Evolutionary conservation across 2,113 vertebrate species (phyloP), one percentile per base, ranked within the genome.

Genomic region (Colinus virginianus): DNA sequence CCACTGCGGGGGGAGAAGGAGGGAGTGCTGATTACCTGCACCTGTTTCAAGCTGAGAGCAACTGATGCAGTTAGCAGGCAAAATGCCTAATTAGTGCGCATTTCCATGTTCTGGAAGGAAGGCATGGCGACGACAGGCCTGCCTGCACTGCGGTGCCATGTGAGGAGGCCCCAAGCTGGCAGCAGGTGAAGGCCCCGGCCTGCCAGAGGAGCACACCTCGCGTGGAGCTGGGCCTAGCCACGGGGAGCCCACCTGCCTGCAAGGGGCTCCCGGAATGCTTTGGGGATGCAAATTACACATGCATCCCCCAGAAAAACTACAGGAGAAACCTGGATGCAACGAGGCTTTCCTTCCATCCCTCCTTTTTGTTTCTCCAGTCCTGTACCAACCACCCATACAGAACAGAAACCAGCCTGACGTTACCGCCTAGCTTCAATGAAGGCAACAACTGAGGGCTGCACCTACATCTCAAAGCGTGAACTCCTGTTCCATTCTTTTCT

Each of bases 81-180:
- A 88, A 89, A 93, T 1, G 71, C 64, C 76, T 96, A 46, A 89
- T 83, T 67, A 84, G 56, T 89, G 38, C 0, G 0, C 71, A 71
- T 87, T 85, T 88, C 71, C 87, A 77, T 89, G 87, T 91, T 89
- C 75, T 87, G 34, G 71, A 83, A 58, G 59, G 81, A 84, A 86
- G 69, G 88, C 48, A 67, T 49, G 78, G 6, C 9, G 0, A 62
- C 22, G 68, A 5, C 15, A 61, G 77, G 78, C 94, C 77, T 88
- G 74, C 64, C 82, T 42, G 51, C 51, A 53, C 51, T 53, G 51
- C 26, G 30, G 51, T 9, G 26, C 51, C 55, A n/a, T 20, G 55
- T n/a, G 55, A n/a, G 55, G 32, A 58, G 53, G 32, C 55, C 18
- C 17, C 55, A 32, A 32, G 53, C 19, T 7, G 7, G 55, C 32